phyloP scores from a whole-genome alignment of 2,797 vertebrate species.

The Phoeniculus purpureus region DNA sequence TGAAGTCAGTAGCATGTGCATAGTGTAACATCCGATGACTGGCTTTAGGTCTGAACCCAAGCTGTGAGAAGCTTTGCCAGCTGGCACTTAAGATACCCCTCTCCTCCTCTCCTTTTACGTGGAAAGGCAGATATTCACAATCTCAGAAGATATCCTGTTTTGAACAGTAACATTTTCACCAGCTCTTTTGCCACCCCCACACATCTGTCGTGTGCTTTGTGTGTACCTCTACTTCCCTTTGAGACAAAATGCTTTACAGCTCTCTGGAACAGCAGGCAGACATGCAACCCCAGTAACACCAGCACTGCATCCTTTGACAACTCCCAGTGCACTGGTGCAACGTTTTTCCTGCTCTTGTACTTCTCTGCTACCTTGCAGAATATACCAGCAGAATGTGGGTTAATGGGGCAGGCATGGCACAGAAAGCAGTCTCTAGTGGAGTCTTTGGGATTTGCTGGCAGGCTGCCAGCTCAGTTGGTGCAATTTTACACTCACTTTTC shows the following conservation, averaged over 20 bases:
- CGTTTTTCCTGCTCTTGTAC: rapidly evolving
- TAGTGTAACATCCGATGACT: background rate
- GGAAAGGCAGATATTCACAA: background rate
- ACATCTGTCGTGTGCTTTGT: background rate
- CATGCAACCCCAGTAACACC: background rate
- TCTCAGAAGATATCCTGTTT: background rate
- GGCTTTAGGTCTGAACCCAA: background rate
- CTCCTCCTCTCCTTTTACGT: background rate
- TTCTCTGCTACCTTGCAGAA: background rate
- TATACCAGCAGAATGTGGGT: slow-evolving; percentile 33
- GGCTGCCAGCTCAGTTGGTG: slow-evolving; percentile 26
- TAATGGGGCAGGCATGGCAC: slow-evolving; percentile 56
- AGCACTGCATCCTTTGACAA: rapidly evolving
- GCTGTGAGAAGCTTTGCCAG: background rate
- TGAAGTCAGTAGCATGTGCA: rapidly evolving
- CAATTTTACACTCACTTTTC: slow-evolving; percentile 43
- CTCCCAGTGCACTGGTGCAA: rapidly evolving
- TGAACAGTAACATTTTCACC: background rate
- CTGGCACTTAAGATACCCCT: background rate
- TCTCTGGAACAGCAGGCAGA: background rate
- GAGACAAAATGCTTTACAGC: background rate
- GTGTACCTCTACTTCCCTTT: background rate
- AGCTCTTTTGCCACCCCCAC: background rate
- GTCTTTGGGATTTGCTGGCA: slow-evolving; percentile 44
- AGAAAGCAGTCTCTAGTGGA: slow-evolving; percentile 16